Evolutionary conservation across 2,113 vertebrate genomes (phyloP), one percentile per base, ranked within the genome.

Genomic region (Abramis brama): DNA sequence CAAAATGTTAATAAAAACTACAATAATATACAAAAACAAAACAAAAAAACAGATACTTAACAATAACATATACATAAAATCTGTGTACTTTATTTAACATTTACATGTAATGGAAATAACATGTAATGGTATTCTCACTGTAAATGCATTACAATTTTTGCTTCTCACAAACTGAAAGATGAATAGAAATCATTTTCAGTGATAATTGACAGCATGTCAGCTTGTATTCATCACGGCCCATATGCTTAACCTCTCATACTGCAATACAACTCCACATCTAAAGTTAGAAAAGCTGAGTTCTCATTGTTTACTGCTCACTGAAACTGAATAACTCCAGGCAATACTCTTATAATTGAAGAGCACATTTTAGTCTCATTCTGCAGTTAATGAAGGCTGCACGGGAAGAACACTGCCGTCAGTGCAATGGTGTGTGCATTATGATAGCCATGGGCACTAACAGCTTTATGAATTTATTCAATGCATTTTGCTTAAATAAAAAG

Each of bases 361-460:
- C 66, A 39, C 50, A 83, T 83, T 57, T 55, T 25, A 82, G 45
- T 83, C 47, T 83, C 64, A n/a, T 83, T 83, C 66, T 9, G 77
- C 30, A 43, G 47, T 83, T 79, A 83, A 83, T 83, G 66, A 83
- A 83, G 27, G 13, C n/a, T 82, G 39, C 25, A 70, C n/a, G 52
- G 6, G 25, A 77, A 30, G 9, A 78, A 21, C 75, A 57, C 11
- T 50, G 81, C 81, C 21, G 13, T 39, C 64, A 57, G 81, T 15
- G 47, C 68, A 83, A 25, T 83, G 66, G 59, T 73, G 81, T 39
- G 81, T 43, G 4, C 33, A 59, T 83, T 71, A 82, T 70, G 64
- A 70, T 82, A 68, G 62, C 79, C 62, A 52, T 5, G 62, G 62
- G 79, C 80, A 36, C 30, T 39, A 73, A 71, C 68, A 12, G 30